Conservation (phyloP, 2,797 vertebrate species). For the Squalus acanthias region DNA sequence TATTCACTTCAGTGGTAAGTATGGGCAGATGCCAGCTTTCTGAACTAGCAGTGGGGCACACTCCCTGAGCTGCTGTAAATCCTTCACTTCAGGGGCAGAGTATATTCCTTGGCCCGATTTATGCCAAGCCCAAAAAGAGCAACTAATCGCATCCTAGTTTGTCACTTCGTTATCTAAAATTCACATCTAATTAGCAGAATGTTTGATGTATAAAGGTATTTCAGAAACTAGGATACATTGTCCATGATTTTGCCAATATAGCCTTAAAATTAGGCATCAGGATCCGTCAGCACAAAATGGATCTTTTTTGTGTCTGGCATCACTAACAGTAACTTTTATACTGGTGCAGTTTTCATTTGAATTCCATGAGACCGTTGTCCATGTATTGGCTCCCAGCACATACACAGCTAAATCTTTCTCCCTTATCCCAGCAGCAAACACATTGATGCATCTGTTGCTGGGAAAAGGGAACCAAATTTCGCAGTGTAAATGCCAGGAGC, state of each 20-base stretch:
- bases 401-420: not conserved
- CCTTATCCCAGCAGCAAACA: not conserved
- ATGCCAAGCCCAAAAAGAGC: not conserved
- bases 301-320: not conserved
- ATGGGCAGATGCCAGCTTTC: not conserved
- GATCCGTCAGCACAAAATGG: not conserved
- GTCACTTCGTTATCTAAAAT: not conserved
- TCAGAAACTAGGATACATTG: not conserved
- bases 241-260: not conserved
- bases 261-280: not conserved
- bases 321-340: not conserved
- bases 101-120: not conserved
- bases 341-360: not conserved
- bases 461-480: not conserved
- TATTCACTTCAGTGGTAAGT: not conserved
- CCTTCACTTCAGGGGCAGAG: not conserved
- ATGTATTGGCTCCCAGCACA: no score
- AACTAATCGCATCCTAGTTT: not conserved
- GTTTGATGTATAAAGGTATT: no score
- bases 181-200: not conserved
- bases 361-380: not conserved
- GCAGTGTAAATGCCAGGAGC: not conserved
- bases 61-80: not conserved
- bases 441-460: not conserved
- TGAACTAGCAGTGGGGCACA: not conserved